Evolutionary conservation across 2,888 invertebrate genomes (phyloP).

Genomic region (Stegophylla sp.): DNA sequence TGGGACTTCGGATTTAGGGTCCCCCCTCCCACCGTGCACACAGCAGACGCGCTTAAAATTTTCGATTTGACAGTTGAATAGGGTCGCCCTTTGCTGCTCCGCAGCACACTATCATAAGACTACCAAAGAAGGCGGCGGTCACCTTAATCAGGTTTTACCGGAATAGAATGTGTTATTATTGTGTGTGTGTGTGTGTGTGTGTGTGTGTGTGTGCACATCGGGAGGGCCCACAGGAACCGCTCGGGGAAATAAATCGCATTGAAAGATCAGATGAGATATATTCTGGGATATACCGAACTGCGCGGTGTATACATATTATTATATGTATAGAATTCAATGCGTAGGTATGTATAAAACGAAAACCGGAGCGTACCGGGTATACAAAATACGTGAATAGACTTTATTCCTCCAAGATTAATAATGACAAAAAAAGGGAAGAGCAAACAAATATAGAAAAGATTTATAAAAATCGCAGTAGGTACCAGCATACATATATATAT

Average conservation of each 20-base stretch:
- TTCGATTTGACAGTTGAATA: slow-evolving; percentile 49
- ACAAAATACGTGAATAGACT: slow-evolving; percentile 41
- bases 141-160: slow-evolving; percentile 53
- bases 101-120: too few relatives aligned
- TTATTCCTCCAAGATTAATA: slow-evolving; percentile 49
- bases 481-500: too few relatives aligned
- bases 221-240: background rate
- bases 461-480: too few relatives aligned
- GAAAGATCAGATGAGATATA: slow-evolving; percentile 9
- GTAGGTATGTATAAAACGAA: background rate
- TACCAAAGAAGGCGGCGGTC: slow-evolving; percentile 34
- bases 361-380: too few relatives aligned
- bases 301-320: background rate
- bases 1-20: slow-evolving; percentile 37
- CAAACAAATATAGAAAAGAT: background rate
- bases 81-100: slow-evolving; percentile 15
- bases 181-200: background rate
- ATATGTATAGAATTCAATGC: background rate
- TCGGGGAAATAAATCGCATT: slow-evolving; percentile 37
- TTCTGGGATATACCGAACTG: too few relatives aligned
- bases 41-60: slow-evolving; percentile 10
- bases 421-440: background rate
- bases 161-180: slow-evolving; percentile 25
- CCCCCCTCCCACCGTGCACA: background rate
- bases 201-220: background rate